These are phyloP conservation scores for Lissocephala sabroskyi DNA, from an alignment of 2,888 invertebrate genomes.

Conservation along the genomic window DNA sequence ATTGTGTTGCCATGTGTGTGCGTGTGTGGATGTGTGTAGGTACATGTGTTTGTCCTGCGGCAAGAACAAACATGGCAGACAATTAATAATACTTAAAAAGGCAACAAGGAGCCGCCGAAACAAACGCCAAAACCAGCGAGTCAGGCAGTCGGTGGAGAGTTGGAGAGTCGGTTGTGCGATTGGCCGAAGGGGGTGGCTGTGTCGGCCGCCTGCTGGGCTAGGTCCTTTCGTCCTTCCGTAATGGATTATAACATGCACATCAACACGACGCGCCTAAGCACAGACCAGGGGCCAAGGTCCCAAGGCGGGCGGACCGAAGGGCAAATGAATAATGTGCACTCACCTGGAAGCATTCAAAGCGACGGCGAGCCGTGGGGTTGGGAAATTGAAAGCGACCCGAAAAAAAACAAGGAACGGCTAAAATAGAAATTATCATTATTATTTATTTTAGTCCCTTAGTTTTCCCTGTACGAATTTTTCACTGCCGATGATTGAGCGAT, in stretches of 20 bases:
- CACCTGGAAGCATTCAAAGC: slow-evolving; percentile 47
- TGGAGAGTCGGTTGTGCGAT: not conserved
- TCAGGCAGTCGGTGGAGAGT: not conserved
- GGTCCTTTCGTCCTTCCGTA: no score
- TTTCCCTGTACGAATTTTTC: no score
- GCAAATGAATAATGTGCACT: slow-evolving; percentile 60
- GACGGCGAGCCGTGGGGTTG: not conserved
- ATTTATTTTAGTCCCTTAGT: slow-evolving; percentile 36
- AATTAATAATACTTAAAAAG: slow-evolving; percentile 66
- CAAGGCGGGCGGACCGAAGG: slow-evolving; percentile 7
- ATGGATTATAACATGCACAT: slow-evolving; percentile 51
- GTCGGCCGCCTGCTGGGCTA: not conserved
- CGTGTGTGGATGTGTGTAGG: no score
- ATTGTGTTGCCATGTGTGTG: no score
- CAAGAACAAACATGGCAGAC: slow-evolving; percentile 47
- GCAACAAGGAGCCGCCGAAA: slow-evolving; percentile 17
- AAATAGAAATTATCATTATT: slow-evolving; percentile 40
- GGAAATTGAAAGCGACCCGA: not conserved
- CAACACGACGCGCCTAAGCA: slow-evolving; percentile 39
- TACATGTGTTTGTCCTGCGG: slow-evolving; percentile 36
- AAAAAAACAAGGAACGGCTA: slow-evolving; percentile 21
- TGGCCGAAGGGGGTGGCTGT: not conserved
- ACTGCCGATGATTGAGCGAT: no score
- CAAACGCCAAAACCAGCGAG: slow-evolving; percentile 4
- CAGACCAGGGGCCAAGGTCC: slow-evolving; percentile 10